Evolutionary conservation across 1,140 invertebrate species (phyloP), one percentile per base, ranked within the genome.

Genomic region (Leptinotarsa lineolata): DNA sequence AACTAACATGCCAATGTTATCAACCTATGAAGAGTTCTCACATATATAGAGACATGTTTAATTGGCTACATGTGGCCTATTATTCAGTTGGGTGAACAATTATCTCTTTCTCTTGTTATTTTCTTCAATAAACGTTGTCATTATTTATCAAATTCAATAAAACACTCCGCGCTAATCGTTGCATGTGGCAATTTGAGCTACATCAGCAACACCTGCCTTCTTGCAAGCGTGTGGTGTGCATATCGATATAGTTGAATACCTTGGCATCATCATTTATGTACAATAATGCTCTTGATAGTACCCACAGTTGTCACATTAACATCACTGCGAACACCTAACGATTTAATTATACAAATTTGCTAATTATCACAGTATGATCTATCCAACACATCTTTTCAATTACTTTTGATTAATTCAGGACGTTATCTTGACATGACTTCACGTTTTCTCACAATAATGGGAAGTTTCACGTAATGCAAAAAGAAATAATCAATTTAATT

Each of bases 351-450:
- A 65, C 24, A 65, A 65, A 65, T 65, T 65, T 39, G 24, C 63
- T 39, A 65, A 65, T 65, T 65, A 65, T 30, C 20, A 39, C 16
- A 39, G 63, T 39, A 65, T 65, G 63, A 65, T 21, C 8, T 39
- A 22, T 16, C 18, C 24, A 65, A 65, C 63, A 30, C 4, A 65
- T 65, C 63, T 65, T 30, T 65, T 39, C 39, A 65, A 65, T 65
- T 65, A 65, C 18, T 22, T 65, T 65, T 65, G 67, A 68, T 46
- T 68, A 68, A 64, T 66, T 59, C 30, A 72, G 44, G 59, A 77
- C 72, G 11, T 65, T 65, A 65, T 65, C 63, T 65, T 65, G 63
- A 77, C 73, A 54, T 18, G 48, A 54, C 2, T 54, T 54, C 48
- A 54, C 15, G 48, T 54, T 54, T 8, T 8, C 48, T 54, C 15